A percentile compares a stretch with the other conserved stretches of the same genome.
Conservation (phyloP, 2,888 invertebrate genomes). For the Leucozona laternaria region DNA sequence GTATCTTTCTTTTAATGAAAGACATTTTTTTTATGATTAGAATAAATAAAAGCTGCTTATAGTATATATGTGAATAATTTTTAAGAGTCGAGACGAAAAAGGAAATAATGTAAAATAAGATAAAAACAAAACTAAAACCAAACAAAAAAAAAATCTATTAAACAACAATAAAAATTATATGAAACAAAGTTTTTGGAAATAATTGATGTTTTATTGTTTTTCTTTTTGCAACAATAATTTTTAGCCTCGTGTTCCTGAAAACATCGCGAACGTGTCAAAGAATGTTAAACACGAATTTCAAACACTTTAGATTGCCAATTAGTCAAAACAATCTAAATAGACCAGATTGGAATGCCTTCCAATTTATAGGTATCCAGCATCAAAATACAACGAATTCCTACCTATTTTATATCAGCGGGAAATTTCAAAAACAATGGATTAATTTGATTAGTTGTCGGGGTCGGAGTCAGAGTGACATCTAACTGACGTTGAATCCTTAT, state of each 20-base stretch:
- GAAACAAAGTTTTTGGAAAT: conserved; percentile 43
- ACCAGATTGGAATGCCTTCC: neutral
- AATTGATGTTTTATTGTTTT: conserved; percentile 7
- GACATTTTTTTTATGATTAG: conserved; percentile 12
- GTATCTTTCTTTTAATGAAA: neutral
- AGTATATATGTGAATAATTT: conserved; percentile 66
- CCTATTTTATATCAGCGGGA: neutral
- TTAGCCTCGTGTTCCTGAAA: neutral
- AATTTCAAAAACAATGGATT: neutral
- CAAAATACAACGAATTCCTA: neutral
- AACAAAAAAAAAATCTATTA: conserved; percentile 47
- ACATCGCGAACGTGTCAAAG: neutral
- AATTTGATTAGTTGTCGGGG: neutral
- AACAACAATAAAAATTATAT: conserved; percentile 61
- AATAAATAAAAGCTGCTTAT: conserved; percentile 27
- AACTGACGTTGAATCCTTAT: neutral
- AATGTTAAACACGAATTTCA: neutral
- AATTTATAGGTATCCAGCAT: neutral
- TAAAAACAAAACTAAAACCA: conserved; percentile 30
- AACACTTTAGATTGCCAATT: neutral
- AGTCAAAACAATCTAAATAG: neutral
- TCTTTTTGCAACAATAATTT: neutral
- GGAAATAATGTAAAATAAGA: conserved; percentile 53
- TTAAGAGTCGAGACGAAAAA: conserved; percentile 50
- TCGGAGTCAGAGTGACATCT: neutral